Evolutionary conservation across 2,113 vertebrate species (phyloP).

Genomic region (Scomber colias): DNA sequence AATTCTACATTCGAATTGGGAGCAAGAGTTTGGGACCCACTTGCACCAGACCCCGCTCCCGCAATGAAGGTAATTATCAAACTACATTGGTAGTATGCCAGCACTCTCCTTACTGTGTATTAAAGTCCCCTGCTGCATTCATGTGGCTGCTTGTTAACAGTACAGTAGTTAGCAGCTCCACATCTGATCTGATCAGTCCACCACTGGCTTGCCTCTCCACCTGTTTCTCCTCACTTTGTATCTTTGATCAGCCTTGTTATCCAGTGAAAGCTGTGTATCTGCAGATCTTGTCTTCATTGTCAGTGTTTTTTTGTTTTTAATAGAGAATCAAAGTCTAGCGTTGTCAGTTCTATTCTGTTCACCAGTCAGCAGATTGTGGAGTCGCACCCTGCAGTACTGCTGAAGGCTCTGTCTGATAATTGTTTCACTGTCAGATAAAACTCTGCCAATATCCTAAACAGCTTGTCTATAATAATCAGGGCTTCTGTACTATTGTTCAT

Average conservation of each 20-base stretch:
- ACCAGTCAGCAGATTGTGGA: slow-evolving; percentile 25
- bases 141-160: slow-evolving; percentile 38
- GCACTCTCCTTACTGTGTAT: not conserved
- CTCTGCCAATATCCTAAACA: slow-evolving; percentile 8
- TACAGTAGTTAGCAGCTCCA: slow-evolving; percentile 11
- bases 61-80: slow-evolving; percentile 93
- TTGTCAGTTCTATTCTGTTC: slow-evolving; percentile 20
- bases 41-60: slow-evolving; percentile 92
- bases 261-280: slow-evolving; percentile 3
- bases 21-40: slow-evolving; percentile 92
- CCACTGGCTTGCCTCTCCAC: slow-evolving; percentile 18
- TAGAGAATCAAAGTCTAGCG: slow-evolving; percentile 12
- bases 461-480: slow-evolving; percentile 19
- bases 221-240: not conserved
- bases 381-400: slow-evolving; percentile 29
- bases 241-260: slow-evolving; percentile 39
- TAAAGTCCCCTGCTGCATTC: slow-evolving; percentile 54
- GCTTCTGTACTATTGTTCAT: not conserved
- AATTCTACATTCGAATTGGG: slow-evolving; percentile 97
- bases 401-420: slow-evolving; percentile 32
- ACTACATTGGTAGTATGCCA: not conserved
- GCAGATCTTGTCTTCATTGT: slow-evolving; percentile 8
- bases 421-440: slow-evolving; percentile 50
- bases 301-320: slow-evolving; percentile 1
- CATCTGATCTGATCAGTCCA: slow-evolving; percentile 12